Conservation (phyloP, 2,888 invertebrate genomes). For the Cremastobaeus sp. region DNA sequence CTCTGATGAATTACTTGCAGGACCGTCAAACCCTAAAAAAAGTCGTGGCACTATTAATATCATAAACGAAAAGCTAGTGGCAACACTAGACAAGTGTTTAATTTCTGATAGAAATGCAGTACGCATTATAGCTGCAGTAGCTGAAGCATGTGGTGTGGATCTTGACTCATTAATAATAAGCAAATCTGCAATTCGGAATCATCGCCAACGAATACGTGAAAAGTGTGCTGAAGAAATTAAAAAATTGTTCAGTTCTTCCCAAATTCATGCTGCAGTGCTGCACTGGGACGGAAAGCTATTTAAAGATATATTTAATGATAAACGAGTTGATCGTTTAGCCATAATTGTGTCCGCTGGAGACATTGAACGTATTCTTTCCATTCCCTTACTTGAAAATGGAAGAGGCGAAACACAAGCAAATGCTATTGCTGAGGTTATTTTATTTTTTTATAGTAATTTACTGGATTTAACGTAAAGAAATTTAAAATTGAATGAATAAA, state of each 20-base stretch:
- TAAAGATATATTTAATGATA: neutral
- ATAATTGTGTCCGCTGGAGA: neutral
- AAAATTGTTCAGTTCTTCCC: conserved; percentile 6
- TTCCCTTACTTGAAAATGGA: conserved; percentile 4
- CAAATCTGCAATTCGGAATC: conserved; percentile 33
- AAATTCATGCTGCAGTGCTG: neutral
- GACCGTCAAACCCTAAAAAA: conserved; percentile 19
- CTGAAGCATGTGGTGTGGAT: conserved; percentile 42
- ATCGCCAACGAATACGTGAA: conserved; percentile 34
- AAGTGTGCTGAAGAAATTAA: conserved; percentile 29
- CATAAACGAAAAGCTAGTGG: conserved; percentile 51
- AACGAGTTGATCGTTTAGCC: conserved; percentile 5
- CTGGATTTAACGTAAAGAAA: too few relatives aligned
- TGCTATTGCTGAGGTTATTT: neutral
- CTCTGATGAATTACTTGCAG: neutral
- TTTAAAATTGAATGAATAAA: too few relatives aligned
- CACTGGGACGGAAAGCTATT: conserved; percentile 15
- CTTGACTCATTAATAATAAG: conserved; percentile 26
- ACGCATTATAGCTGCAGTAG: conserved; percentile 37
- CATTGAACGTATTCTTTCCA: neutral
- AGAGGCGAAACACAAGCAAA: neutral
- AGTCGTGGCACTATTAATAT: conserved; percentile 29
- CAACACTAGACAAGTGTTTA: conserved; percentile 53
- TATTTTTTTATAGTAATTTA: too few relatives aligned
- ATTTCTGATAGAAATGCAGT: conserved; percentile 46